Base-by-base conservation (phyloP, 1,140 invertebrate genomes). In the Drosophila nasuta region DNA sequence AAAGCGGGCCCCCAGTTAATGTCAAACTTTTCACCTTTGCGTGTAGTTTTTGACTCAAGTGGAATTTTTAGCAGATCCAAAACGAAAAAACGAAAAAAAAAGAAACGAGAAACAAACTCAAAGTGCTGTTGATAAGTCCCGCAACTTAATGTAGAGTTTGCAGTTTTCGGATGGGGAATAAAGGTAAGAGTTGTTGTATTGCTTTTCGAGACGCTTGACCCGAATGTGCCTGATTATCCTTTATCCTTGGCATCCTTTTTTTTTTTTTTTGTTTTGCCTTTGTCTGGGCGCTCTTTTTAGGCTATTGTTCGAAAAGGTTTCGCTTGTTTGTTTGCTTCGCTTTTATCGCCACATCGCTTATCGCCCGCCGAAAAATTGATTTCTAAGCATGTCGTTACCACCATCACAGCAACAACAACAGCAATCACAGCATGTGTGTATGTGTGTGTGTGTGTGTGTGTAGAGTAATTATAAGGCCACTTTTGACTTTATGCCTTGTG, bases 351-450 rank as follows among this genome's bases (percentile, higher is more conserved):
- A 43, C 60, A 52, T 57, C 67, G 57, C 30, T 69, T 85, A 86
- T 79, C 25, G 68, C 45, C 71, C 25, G 68, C 49, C 71, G 48
- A 59, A 82, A 82, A 86, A 88, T 86, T 86, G 83, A 88, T 88
- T 88, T 74, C 62, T 1, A 71, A 71, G 66, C 79, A 82, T 75
- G 74, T 48, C 45, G 30, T 33, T 54, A 25, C 15, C 48, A 25
- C 17, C 13, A n/a, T 25, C 20, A 25, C 20, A 25, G 30, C 17
- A 48, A 6, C 48, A 30, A 64, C 54, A 52, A 51, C 52, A 48
- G 30, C 28, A 41, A 41, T n/a, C 38, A 10, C 7, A n/a, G 8
- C 3, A 6, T 49, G 30, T 35, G 10, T 68, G 41, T 48, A 20
- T 15, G 46, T 4, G 49, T 33, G 35, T 54, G 35, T 35, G 49